Evolutionary conservation across 2,113 vertebrate species (phyloP).

Genomic region (Gallinago paraguaiae): DNA sequence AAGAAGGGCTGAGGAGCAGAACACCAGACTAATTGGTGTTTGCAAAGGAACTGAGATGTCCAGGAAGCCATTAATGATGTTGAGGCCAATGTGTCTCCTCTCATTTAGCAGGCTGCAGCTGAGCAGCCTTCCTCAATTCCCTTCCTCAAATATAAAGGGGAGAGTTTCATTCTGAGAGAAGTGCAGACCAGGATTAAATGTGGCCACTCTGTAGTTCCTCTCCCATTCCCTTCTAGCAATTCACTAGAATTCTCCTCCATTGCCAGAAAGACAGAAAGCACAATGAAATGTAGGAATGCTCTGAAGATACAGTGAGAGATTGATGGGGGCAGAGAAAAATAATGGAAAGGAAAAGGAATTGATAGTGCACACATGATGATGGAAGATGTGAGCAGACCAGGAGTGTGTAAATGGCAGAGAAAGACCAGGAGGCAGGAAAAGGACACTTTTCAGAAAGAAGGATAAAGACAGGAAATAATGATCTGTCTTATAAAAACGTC

Average conservation of each 20-base stretch:
- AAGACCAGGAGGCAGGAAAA: background rate
- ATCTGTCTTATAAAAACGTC: background rate
- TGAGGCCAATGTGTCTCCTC: background rate
- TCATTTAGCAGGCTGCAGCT: background rate
- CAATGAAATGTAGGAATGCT: background rate
- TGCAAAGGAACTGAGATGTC: background rate
- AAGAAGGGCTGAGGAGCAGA: background rate
- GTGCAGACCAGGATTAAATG: background rate
- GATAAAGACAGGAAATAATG: background rate
- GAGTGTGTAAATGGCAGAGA: background rate
- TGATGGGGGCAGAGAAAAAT: background rate
- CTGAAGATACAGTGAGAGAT: background rate
- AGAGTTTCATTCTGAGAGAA: background rate
- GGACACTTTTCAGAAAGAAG: background rate
- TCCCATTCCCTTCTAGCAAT: background rate
- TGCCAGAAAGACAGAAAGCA: background rate
- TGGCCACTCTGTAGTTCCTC: background rate
- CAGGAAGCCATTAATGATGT: background rate
- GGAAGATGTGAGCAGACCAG: background rate
- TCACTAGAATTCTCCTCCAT: background rate
- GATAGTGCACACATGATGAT: background rate
- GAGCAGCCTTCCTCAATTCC: background rate
- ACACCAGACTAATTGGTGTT: background rate
- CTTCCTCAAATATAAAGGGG: background rate
- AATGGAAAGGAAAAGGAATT: background rate